Evolutionary conservation across 2,113 vertebrate genomes (phyloP), one percentile per base, ranked within the genome.

Genomic region (Anolis carolinensis): DNA sequence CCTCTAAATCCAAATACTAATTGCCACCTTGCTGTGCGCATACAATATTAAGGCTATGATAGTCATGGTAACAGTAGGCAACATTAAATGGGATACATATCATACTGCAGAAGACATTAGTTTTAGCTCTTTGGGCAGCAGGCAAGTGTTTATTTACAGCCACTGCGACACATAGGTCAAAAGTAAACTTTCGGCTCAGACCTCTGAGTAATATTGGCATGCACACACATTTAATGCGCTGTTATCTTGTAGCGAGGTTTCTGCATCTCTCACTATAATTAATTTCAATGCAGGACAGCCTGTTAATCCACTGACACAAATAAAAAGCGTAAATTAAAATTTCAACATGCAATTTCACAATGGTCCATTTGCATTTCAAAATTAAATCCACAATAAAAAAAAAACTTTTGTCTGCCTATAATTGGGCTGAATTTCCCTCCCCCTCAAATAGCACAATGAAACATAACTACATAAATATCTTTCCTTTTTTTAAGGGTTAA

Each of bases 1-100:
- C 88, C 95, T 96, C 91, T 94, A 94, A 95, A 95, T 95, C 95
- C 94, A 96, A 95, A 95, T 93, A 95, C 95, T 97, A 96, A 96
- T 97, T 96, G 94, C 96, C 95, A 90, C 95, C 95, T 96, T 96
- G 93, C 95, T 96, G 95, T 94, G 94, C 95, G 93, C 89, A 84
- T 79, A 92, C 90, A 89, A 67, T 93, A 95, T 95, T 95, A 93
- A 93, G 88, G 91, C 92, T 90, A 91, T 92, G 93, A 95, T 93
- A 96, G 96, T 93, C 95, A 94, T 96, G 94, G 95, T 88, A 96
- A 96, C 96, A 4, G 14, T 94, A 94, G 81, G 87, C 94, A 94
- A 75, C 82, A 84, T 93, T 91, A 94, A 95, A 91, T 85, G 84
- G 79, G 88, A 91, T 85, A 88, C 50, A 79, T 90, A 89, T 90